Percentiles rank a stretch among this genome's conserved stretches.
Conservation (phyloP, 2,888 invertebrate species). For the Brachycybe producta region DNA sequence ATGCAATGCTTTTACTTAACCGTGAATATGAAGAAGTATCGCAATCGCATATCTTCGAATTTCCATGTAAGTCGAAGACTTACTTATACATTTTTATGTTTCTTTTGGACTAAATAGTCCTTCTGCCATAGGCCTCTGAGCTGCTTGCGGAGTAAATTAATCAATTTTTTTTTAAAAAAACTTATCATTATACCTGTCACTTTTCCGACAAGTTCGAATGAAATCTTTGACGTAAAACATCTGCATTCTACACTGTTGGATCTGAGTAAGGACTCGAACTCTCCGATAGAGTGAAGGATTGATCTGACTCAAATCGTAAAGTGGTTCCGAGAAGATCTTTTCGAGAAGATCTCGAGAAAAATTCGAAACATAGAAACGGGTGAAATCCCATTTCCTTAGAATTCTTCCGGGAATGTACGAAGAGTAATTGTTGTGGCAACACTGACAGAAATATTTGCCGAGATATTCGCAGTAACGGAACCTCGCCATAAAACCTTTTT, state of each 20-base stretch:
- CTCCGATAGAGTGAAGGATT: slow-evolving; percentile 52
- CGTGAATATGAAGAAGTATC: too few species aligned
- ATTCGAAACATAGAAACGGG: slow-evolving; percentile 63
- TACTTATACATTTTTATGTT: too few species aligned
- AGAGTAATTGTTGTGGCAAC: slow-evolving; percentile 66
- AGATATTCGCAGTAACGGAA: slow-evolving; percentile 72
- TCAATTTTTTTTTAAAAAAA: slow-evolving; percentile 12
- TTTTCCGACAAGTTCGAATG: slow-evolving; percentile 53
- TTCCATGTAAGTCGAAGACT: too few species aligned
- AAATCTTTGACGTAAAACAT: slow-evolving; percentile 56
- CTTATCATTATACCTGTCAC: slow-evolving; percentile 42
- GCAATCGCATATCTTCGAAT: too few species aligned
- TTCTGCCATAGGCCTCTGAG: too few species aligned
- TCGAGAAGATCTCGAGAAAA: slow-evolving; percentile 63
- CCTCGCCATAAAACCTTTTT: slow-evolving; percentile 51
- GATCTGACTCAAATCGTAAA: slow-evolving; percentile 59
- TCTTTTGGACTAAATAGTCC: too few species aligned
- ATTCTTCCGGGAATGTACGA: slow-evolving; percentile 47
- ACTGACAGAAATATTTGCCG: slow-evolving; percentile 72
- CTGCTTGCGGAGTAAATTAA: too few species aligned
- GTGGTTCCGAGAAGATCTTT: slow-evolving; percentile 60
- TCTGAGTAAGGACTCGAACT: slow-evolving; percentile 47
- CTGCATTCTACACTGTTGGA: slow-evolving; percentile 49
- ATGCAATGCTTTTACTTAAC: too few species aligned
- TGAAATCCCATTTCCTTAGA: slow-evolving; percentile 40